Evolutionary conservation across 2,797 vertebrate genomes (phyloP).

Genomic region (Notolabrus celidotus): DNA sequence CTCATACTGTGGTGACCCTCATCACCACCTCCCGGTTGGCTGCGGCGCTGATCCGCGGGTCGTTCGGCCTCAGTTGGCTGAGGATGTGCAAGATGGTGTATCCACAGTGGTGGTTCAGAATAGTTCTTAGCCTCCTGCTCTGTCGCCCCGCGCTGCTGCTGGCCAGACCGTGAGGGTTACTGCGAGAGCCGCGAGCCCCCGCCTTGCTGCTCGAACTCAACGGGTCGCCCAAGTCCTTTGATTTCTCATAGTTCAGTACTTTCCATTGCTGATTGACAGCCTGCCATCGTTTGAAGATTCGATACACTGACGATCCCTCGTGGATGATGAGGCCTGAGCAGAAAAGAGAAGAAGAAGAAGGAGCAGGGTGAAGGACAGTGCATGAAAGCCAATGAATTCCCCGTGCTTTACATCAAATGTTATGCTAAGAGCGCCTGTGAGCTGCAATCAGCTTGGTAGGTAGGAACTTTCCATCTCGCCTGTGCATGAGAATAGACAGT

Average conservation of each 20-base stretch:
- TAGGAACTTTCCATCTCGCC: constrained; percentile 36
- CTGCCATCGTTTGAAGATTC: constrained; percentile 96
- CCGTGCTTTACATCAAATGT: constrained; percentile 22
- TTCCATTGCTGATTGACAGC: constrained; percentile 97
- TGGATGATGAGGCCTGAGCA: constrained; percentile 93
- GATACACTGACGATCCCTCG: constrained; percentile 94
- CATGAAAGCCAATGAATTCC: constrained; percentile 13
- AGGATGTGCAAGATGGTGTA: constrained; percentile 96
- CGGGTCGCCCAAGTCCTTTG: constrained; percentile 93
- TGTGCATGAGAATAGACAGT: constrained; percentile 63
- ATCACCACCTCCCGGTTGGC: constrained; percentile 94
- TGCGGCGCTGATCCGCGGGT: constrained; percentile 87
- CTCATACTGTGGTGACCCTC: constrained; percentile 96
- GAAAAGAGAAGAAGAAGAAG: constrained; percentile 1
- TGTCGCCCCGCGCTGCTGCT: constrained; percentile 81
- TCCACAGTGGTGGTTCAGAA: constrained; percentile 96
- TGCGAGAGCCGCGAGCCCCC: constrained; percentile 86
- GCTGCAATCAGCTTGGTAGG: constrained; percentile 35
- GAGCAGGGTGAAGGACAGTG: constrained; percentile 26
- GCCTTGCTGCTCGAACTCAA: constrained; percentile 87
- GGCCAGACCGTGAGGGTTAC: constrained; percentile 86
- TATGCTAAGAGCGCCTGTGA: constrained; percentile 1
- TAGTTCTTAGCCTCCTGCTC: constrained; percentile 92
- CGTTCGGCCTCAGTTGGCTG: constrained; percentile 91
- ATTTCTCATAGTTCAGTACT: constrained; percentile 95